Conservation (phyloP, 2,797 vertebrate species). For the Darevskia mixta region DNA sequence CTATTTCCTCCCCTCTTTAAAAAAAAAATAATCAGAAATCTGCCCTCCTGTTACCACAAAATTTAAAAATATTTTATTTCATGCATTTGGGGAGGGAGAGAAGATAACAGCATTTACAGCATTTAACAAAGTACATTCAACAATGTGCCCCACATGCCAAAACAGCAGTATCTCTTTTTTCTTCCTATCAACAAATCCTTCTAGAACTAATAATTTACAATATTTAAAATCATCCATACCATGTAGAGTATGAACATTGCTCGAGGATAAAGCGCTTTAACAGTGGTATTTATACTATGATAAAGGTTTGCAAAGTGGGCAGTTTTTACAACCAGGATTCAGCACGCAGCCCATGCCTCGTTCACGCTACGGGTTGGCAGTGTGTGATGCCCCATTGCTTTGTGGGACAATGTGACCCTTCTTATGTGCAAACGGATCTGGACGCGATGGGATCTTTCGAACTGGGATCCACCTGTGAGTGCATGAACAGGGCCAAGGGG, state of each 20-base stretch:
- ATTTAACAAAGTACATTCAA: conserved; percentile 44
- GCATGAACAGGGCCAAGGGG: neutral
- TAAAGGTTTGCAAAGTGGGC: neutral
- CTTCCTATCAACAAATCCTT: neutral
- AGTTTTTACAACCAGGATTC: neutral
- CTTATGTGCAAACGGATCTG: neutral
- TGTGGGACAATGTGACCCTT: neutral
- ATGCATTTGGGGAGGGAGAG: neutral
- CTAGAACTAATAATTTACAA: conserved; percentile 25
- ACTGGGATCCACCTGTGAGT: neutral
- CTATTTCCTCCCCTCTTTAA: neutral
- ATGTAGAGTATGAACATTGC: neutral
- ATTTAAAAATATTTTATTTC: conserved; percentile 47
- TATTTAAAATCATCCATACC: conserved; percentile 17
- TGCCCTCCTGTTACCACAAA: conserved; percentile 21
- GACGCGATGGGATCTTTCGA: neutral
- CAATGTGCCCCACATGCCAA: neutral
- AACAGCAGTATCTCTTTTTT: conserved; percentile 14
- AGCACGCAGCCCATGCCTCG: neutral
- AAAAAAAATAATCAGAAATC: neutral
- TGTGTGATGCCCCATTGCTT: neutral
- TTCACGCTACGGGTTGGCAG: neutral
- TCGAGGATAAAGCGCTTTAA: neutral
- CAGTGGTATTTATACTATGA: conserved; percentile 2
- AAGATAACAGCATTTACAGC: conserved; percentile 36